Conservation (phyloP, 2,113 vertebrate species). For the Xiphophorus maculatus region DNA sequence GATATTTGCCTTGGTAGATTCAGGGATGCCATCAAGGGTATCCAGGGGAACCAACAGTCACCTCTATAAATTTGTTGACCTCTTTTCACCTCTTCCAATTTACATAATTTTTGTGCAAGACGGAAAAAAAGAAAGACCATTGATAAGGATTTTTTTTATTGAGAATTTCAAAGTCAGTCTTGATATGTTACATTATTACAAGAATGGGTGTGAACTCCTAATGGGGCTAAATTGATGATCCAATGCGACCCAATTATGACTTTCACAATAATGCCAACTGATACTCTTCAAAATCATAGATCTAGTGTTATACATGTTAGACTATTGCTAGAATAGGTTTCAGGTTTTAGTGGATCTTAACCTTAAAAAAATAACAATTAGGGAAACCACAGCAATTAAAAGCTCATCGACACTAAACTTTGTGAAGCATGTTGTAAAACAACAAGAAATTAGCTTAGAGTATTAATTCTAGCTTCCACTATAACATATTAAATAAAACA, state of each 20-base stretch:
- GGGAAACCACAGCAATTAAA: too few species aligned
- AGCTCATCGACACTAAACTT: too few species aligned
- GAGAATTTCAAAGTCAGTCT: background rate
- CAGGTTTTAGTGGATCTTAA: too few species aligned
- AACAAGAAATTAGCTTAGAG: background rate
- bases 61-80: too few species aligned
- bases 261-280: background rate
- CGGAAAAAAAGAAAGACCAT: background rate
- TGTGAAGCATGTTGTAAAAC: too few species aligned
- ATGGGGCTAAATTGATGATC: background rate
- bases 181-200: background rate
- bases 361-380: too few species aligned
- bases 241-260: background rate
- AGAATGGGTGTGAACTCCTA: background rate
- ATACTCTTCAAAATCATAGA: background rate
- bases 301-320: background rate
- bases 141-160: too few species aligned
- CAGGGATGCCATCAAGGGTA: background rate
- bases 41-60: background rate
- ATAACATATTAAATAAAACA: too few species aligned
- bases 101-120: background rate
- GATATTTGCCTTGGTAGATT: background rate
- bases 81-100: too few species aligned
- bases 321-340: too few species aligned
- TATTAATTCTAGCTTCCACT: background rate